These are phyloP conservation scores for Tinea semifulvella DNA, from an alignment of 2,888 invertebrate genomes.

Conservation along the genomic window DNA sequence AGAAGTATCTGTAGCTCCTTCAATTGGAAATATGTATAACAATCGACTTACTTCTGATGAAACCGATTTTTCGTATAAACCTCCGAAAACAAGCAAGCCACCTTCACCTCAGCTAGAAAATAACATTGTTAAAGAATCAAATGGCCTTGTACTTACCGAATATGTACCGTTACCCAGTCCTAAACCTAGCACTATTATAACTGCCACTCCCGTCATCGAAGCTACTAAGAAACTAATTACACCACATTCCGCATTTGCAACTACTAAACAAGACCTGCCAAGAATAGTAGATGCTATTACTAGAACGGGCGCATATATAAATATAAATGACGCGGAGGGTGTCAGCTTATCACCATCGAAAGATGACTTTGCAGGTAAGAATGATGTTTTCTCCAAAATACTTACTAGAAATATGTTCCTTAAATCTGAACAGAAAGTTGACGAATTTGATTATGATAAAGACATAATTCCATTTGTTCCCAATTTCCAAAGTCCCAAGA, in stretches of 20 bases:
- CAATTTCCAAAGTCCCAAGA: slow-evolving; percentile 55
- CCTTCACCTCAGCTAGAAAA: slow-evolving; percentile 73
- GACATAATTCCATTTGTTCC: slow-evolving; percentile 53
- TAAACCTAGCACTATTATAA: slow-evolving; percentile 70
- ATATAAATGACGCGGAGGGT: slow-evolving; percentile 73
- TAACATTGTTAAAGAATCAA: slow-evolving; percentile 59
- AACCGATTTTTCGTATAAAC: slow-evolving; percentile 55
- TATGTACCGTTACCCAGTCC: slow-evolving; percentile 65
- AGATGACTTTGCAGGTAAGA: slow-evolving; percentile 78
- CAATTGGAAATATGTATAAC: slow-evolving; percentile 48
- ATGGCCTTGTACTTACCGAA: slow-evolving; percentile 60
- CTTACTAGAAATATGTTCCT: slow-evolving; percentile 30
- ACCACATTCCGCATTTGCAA: slow-evolving; percentile 29
- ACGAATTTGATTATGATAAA: slow-evolving; percentile 23
- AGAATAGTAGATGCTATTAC: slow-evolving; percentile 56
- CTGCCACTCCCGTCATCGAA: slow-evolving; percentile 58
- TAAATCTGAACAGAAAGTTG: slow-evolving; percentile 25
- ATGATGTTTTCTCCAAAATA: slow-evolving; percentile 33
- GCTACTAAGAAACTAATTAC: slow-evolving; percentile 28
- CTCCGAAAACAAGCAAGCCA: slow-evolving; percentile 52
- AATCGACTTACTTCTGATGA: slow-evolving; percentile 44
- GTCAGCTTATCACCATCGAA: slow-evolving; percentile 67
- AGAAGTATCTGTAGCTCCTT: slow-evolving; percentile 57
- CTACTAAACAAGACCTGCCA: slow-evolving; percentile 46
- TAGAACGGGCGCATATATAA: slow-evolving; percentile 74